These are phyloP conservation scores for Buceros bicornis DNA, from an alignment of 2,797 vertebrate genomes.

Conservation along the genomic window DNA sequence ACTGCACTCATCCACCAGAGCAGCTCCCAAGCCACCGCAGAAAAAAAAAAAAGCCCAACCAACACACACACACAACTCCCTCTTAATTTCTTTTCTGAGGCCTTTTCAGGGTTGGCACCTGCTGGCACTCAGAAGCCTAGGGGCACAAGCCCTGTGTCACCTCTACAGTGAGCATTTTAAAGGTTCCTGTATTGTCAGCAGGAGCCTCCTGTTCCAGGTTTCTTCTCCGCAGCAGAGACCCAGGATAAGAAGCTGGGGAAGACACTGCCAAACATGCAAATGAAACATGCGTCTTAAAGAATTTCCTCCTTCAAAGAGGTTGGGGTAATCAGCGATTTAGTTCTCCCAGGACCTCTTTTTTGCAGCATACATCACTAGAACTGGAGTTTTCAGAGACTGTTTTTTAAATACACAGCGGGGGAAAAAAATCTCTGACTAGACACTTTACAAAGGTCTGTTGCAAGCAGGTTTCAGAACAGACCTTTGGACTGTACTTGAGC, in stretches of 20 bases:
- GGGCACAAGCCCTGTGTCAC: background rate
- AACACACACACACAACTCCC: background rate
- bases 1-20: background rate
- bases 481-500: background rate
- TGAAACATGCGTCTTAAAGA: background rate
- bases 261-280: background rate
- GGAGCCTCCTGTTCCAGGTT: background rate
- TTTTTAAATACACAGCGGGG: background rate
- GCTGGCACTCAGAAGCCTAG: background rate
- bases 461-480: background rate
- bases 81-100: background rate
- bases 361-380: background rate
- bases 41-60: background rate
- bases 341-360: background rate
- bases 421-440: background rate
- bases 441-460: background rate
- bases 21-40: background rate
- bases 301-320: background rate
- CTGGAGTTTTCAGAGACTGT: background rate
- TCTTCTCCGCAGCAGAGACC: background rate
- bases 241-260: background rate
- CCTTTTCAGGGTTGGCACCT: background rate
- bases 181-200: background rate
- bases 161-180: background rate
- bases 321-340: background rate